Percentiles rank a stretch among this genome's conserved stretches.
These are phyloP conservation scores for Charaxes varanes DNA, from an alignment of 1,140 invertebrate species.

Conservation along the genomic window DNA sequence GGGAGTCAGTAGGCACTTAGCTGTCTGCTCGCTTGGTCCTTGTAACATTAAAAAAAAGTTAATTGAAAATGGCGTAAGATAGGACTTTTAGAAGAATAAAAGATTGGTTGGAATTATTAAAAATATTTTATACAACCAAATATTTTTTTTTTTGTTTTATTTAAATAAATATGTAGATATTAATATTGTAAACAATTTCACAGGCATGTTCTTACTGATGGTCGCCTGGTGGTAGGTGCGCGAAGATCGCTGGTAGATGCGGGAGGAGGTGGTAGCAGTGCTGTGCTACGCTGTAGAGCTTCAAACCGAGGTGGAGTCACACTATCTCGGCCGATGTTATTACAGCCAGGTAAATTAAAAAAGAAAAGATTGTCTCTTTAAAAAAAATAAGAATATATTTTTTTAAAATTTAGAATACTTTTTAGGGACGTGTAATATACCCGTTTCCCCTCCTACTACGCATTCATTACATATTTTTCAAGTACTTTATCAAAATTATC, in stretches of 20 bases:
- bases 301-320: slow-evolving; percentile 52
- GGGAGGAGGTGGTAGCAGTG: slow-evolving; percentile 40
- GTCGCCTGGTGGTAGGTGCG: slow-evolving; percentile 51
- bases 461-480: too few relatives aligned
- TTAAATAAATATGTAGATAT: too few relatives aligned
- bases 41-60: too few relatives aligned
- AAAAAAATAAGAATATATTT: too few relatives aligned
- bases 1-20: too few relatives aligned
- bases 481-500: too few relatives aligned
- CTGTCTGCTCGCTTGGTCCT: too few relatives aligned
- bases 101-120: neutral
- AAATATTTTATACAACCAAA: neutral
- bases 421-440: too few relatives aligned
- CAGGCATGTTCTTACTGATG: slow-evolving; percentile 56
- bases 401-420: too few relatives aligned
- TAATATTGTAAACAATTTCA: slow-evolving; percentile 4
- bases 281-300: slow-evolving; percentile 51
- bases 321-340: slow-evolving; percentile 49
- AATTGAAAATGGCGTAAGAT: too few relatives aligned
- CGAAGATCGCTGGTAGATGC: slow-evolving; percentile 55
- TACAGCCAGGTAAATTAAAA: slow-evolving; percentile 45
- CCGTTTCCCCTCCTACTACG: too few relatives aligned
- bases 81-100: too few relatives aligned
- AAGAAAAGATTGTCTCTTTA: slow-evolving; percentile 1
- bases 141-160: slow-evolving; percentile 1